Base-by-base conservation (phyloP, 2,113 vertebrate genomes). In the Australoheros scitulus region DNA sequence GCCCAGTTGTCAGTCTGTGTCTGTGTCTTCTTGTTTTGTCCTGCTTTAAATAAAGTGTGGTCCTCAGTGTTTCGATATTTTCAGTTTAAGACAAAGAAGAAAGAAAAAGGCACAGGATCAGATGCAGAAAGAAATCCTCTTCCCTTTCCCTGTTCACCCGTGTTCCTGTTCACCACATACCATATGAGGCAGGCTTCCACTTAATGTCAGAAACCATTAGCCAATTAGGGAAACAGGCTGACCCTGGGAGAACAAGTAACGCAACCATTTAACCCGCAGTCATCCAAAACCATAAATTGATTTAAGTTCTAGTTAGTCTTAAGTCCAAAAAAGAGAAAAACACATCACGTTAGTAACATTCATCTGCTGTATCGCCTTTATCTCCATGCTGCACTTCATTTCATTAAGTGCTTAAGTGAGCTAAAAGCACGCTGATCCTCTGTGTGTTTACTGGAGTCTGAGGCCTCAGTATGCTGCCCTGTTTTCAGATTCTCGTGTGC, bases 151-250 rank as follows among this genome's bases (percentile, higher is more conserved):
- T 38, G 36, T 38, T 38, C 36, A 38, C 8, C 36, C 29, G 29
- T 29, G 29, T 29, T 29, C 15, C 36, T 38, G 36, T 38, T 38
- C 36, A 38, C 8, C 36, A 14, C 11, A 9, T 57, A n/a, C 65
- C 15, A 24, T 90, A 38, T 38, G 11, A 38, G 32, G 34, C 59
- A 3, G 52, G 6, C 0, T 72, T 3, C 47, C 47, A 81, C 65
- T 86, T 82, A 70, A 43, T 87, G 78, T 86, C 80, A 76, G 13
- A 84, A 38, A 34, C 70, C 77, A 89, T 88, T 82, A 80, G 78
- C 52, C 58, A 82, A 81, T 89, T 59, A 79, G 60, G 38, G 38
- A 83, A 22, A 6, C 38, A 64, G 38, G 59, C 65, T 84, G 55
- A 88, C 65, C 75, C 68, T 3, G 18, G 17, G 52, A 68, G 38